Percentiles rank a stretch among this genome's conserved stretches.
phyloP scores from a whole-genome alignment of 2,113 vertebrate genomes.

The Siniperca knerii region DNA sequence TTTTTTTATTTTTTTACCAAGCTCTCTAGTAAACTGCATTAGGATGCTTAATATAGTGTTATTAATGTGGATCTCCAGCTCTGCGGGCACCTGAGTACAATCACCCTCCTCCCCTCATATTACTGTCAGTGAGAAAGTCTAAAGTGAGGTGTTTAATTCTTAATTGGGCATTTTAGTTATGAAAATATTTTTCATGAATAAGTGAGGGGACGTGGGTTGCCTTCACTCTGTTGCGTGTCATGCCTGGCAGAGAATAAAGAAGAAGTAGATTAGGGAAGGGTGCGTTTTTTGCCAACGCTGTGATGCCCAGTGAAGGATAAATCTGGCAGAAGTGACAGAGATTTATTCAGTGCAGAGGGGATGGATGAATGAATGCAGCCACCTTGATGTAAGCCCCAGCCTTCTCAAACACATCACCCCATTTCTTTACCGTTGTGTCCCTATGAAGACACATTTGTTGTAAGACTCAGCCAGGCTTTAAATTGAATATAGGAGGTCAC shows the following conservation, averaged over 20 bases:
- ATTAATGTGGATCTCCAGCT: constrained; percentile 49
- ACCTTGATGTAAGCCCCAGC: constrained; percentile 57
- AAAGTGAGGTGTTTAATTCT: constrained; percentile 43
- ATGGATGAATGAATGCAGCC: constrained; percentile 54
- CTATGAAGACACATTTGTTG: constrained; percentile 54
- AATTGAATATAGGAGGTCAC: constrained; percentile 67
- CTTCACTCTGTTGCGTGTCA: constrained; percentile 32
- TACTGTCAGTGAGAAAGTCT: constrained; percentile 33
- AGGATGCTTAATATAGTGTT: constrained; percentile 54
- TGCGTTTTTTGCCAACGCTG: constrained; percentile 32
- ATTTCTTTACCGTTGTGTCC: constrained; percentile 19
- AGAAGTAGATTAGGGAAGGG: constrained; percentile 41
- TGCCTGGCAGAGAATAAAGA: constrained; percentile 57
- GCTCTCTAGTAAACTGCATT: constrained; percentile 38
- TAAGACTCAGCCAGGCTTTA: constrained; percentile 68
- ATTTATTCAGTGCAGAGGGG: constrained; percentile 56
- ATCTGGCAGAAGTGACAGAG: constrained; percentile 75
- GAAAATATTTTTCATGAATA: constrained; percentile 44
- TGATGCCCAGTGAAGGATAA: constrained; percentile 66
- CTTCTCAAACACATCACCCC: constrained; percentile 47
- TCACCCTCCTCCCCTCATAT: constrained; percentile 21
- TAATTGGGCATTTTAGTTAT: constrained; percentile 41
- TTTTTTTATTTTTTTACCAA: neutral
- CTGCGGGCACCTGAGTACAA: constrained; percentile 25
- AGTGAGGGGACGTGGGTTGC: constrained; percentile 27